Percentiles rank a stretch among this genome's conserved stretches.
These are phyloP conservation scores for Aphelocoma coerulescens DNA, from an alignment of 2,113 vertebrate genomes.

Conservation along the genomic window DNA sequence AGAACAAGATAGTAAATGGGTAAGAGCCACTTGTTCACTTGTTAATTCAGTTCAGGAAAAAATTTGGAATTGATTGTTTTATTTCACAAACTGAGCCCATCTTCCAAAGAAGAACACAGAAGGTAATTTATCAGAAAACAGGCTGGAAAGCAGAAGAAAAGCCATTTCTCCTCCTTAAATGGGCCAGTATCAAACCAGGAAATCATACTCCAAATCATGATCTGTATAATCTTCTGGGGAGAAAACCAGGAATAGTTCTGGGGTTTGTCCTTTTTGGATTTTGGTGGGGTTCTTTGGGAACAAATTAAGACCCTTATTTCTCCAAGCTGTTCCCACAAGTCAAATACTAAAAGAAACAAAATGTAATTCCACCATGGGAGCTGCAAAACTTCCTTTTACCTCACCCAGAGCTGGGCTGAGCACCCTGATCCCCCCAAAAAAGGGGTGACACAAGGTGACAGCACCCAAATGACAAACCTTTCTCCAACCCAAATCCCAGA, in stretches of 20 bases:
- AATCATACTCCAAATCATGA: not conserved
- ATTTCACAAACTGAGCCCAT: not conserved
- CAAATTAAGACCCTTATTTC: not conserved
- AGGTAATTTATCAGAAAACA: not conserved
- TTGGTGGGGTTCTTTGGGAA: not conserved
- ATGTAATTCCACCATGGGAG: accelerated
- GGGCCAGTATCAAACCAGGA: not conserved
- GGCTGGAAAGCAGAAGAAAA: not conserved
- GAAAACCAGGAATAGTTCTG: not conserved
- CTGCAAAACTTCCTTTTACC: not conserved
- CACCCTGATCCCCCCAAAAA: not conserved
- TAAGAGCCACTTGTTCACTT: not conserved
- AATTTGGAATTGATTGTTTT: not conserved
- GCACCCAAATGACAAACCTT: not conserved
- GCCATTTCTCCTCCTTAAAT: not conserved
- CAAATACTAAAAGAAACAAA: not conserved
- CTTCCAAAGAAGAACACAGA: not conserved
- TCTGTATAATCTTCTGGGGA: not conserved
- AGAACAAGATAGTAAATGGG: not conserved
- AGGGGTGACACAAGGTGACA: not conserved
- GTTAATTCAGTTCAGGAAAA: not conserved
- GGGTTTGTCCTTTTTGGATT: not conserved
- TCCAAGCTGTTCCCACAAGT: not conserved
- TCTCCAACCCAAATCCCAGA: not conserved
- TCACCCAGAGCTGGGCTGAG: not conserved